Percentiles rank a stretch among this genome's conserved stretches.
phyloP scores from a whole-genome alignment of 2,888 invertebrate genomes.

The Malthinus flaveolus region DNA sequence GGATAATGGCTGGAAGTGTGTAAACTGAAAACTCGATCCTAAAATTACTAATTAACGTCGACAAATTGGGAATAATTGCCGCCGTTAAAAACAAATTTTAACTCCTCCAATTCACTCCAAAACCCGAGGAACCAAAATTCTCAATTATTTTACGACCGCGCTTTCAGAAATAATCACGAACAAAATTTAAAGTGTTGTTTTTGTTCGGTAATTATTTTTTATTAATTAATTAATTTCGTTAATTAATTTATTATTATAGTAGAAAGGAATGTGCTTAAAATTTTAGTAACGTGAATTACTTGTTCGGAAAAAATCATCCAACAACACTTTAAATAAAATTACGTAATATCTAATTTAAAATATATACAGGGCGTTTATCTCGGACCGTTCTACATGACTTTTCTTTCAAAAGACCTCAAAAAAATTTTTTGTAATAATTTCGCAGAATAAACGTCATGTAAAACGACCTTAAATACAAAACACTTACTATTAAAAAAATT shows the following conservation, averaged over 20 bases:
- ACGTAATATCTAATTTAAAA: conserved; percentile 12
- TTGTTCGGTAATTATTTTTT: background rate
- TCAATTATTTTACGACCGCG: background rate
- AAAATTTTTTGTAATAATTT: conserved; percentile 6
- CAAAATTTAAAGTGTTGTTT: conserved; percentile 4
- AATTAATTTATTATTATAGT: background rate
- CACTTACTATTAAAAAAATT: no score
- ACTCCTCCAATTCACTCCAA: background rate
- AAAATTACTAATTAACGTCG: conserved; percentile 28
- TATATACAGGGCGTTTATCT: conserved; percentile 13
- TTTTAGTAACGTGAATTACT: background rate
- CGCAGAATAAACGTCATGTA: background rate
- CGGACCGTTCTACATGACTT: background rate
- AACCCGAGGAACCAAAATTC: background rate
- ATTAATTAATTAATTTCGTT: no score
- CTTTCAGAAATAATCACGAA: conserved; percentile 2
- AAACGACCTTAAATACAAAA: no score
- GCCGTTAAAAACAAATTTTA: conserved; percentile 25
- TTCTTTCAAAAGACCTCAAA: background rate
- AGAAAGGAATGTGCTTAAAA: background rate
- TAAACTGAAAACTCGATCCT: conserved; percentile 30
- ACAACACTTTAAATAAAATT: conserved; percentile 17
- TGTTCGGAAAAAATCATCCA: background rate
- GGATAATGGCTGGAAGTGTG: conserved; percentile 35
- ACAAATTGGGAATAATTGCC: conserved; percentile 41